Conservation (phyloP, 2,888 invertebrate genomes). For the Cephonodes hylas region DNA sequence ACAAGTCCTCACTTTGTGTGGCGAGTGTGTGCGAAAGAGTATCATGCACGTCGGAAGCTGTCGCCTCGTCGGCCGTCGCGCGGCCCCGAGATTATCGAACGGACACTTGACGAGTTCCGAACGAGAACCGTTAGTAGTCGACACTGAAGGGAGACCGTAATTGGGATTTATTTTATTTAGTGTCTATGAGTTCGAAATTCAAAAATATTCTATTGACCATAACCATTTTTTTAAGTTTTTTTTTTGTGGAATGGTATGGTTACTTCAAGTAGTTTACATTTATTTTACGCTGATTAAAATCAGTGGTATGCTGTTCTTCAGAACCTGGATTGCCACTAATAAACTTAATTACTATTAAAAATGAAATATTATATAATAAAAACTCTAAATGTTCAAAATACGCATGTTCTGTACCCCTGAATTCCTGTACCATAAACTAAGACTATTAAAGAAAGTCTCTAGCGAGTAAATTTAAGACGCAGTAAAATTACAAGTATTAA, state of each 20-base stretch:
- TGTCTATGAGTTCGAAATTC: background rate
- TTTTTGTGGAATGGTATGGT: too few species aligned
- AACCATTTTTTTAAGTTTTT: too few species aligned
- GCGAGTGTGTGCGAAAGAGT: constrained; percentile 38
- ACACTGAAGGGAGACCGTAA: constrained; percentile 17
- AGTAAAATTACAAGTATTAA: constrained; percentile 39
- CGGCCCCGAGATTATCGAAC: constrained; percentile 40
- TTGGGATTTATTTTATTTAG: background rate
- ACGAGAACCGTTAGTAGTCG: constrained; percentile 22
- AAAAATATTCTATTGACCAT: too few species aligned
- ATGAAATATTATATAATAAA: too few species aligned
- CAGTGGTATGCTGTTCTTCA: too few species aligned
- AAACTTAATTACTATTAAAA: too few species aligned
- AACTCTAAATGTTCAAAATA: constrained; percentile 10
- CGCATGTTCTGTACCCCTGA: background rate
- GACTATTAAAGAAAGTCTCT: constrained; percentile 16
- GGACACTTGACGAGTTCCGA: constrained; percentile 33
- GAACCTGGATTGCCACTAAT: too few species aligned
- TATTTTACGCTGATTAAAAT: too few species aligned
- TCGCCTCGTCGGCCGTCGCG: constrained; percentile 29
- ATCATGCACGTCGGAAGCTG: constrained; percentile 43
- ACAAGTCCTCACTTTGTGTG: background rate
- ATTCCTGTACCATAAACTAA: constrained; percentile 1
- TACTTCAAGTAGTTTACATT: too few species aligned
- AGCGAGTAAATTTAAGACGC: constrained; percentile 41